These are phyloP conservation scores for Lydus trimaculatus DNA, from an alignment of 2,888 invertebrate species.

Conservation along the genomic window DNA sequence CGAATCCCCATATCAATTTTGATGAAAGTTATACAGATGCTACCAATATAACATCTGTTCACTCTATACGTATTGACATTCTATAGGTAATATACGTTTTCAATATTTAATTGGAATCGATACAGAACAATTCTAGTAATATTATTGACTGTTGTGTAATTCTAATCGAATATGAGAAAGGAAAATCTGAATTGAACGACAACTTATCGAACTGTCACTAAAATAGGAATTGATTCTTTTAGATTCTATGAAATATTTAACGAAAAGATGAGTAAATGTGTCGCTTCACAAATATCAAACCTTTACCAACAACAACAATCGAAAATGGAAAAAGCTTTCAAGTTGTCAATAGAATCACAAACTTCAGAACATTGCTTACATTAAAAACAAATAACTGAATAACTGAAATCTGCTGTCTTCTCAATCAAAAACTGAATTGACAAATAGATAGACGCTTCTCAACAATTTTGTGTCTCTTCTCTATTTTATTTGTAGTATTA, in stretches of 20 bases:
- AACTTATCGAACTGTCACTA: background rate
- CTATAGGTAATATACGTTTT: background rate
- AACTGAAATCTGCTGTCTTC: background rate
- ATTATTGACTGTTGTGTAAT: background rate
- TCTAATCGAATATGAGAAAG: background rate
- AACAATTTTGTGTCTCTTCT: too few species aligned
- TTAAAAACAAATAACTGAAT: conserved; percentile 10
- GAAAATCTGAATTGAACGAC: background rate
- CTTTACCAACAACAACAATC: background rate
- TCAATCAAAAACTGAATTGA: too few species aligned
- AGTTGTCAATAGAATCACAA: background rate
- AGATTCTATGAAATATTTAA: background rate
- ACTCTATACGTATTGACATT: background rate
- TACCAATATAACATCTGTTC: too few species aligned
- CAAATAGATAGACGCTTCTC: too few species aligned
- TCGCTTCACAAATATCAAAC: background rate
- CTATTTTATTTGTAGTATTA: too few species aligned
- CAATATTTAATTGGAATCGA: background rate
- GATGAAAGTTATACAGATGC: background rate
- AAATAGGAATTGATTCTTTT: background rate
- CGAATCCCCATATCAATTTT: too few species aligned
- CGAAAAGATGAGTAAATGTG: background rate
- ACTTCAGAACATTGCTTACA: background rate
- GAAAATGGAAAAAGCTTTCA: background rate
- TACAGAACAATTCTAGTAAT: background rate